Base-by-base conservation (phyloP, 1,140 invertebrate genomes). In the Saccostrea cuccullata region DNA sequence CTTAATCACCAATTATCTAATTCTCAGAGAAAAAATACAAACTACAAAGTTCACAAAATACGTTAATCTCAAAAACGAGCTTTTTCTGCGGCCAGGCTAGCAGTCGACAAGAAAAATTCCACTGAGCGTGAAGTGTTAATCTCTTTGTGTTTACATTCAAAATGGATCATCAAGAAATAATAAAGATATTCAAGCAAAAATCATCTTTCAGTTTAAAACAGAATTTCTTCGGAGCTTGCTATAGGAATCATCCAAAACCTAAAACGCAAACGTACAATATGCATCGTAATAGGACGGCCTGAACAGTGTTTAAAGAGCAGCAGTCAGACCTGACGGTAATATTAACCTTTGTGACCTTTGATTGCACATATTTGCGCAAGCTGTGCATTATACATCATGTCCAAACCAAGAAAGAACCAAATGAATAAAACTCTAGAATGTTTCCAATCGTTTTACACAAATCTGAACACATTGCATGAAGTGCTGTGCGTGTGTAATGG, bases 291-390 rank as follows among this genome's bases (percentile, higher is more conserved):
- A 30, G 70, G 12, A 36, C 30, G 30, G 4, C 70, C 13, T 36
- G 26, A 9, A 77, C 26, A 77, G 70, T 26, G 4, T 77, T 47
- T 47, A 9, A 64, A 64, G 58, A 64, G 58, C 58, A 64, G 15
- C 70, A 15, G 30, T 77, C 70, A 30, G 11, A 30, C 70, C 23
- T 36, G 70, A 77, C 26, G 70, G 70, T 26, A 77, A 17, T 77
- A 77, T 77, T 77, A 77, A 77, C 70, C 70, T 30, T 77, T 77
- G 23, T 77, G 70, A 77, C 70, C 70, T 77, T 77, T 77, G 70
- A 77, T 77, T 77, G 70, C 70, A 77, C 70, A 77, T 77, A 77
- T 77, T 77, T 77, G 70, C 15, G 30, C 30, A 40, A 77, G 70
- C 70, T 77, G 70, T 30, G 30, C 70, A 77, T 77, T 30, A 77